phyloP scores from a whole-genome alignment of 2,888 invertebrate genomes.

The Drosophila trichaetosa region DNA sequence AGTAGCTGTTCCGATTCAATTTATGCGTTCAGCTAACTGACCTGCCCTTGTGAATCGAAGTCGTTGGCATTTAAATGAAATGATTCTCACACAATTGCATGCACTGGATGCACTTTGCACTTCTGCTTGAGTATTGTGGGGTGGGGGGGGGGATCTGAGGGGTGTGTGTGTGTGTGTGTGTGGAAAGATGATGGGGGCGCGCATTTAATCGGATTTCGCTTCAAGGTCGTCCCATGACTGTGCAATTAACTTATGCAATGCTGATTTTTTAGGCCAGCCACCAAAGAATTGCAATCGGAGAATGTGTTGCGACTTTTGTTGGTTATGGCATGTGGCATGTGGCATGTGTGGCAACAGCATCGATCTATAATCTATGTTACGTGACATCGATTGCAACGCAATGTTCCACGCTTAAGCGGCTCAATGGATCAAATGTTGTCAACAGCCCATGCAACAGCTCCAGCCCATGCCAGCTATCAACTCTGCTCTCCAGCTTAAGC shows the following conservation, averaged over 20 bases:
- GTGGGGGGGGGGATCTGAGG: background rate
- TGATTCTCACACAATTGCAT: background rate
- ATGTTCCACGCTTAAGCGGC: background rate
- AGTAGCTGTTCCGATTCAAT: constrained; percentile 39
- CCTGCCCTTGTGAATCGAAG: constrained; percentile 45
- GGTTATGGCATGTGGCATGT: background rate
- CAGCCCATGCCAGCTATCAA: background rate
- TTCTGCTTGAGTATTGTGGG: background rate
- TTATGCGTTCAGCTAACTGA: constrained; percentile 62
- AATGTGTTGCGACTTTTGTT: background rate
- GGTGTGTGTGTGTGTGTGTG: too few species aligned
- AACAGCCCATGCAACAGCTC: background rate
- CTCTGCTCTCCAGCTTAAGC: constrained; percentile 5
- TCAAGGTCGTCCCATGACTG: constrained; percentile 22
- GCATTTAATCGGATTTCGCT: constrained; percentile 33
- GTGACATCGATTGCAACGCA: background rate
- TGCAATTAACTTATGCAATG: constrained; percentile 47
- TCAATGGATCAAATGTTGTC: background rate
- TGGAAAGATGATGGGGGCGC: background rate
- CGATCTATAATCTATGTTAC: constrained; percentile 13
- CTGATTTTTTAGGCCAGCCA: background rate
- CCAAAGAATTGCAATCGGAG: constrained; percentile 2
- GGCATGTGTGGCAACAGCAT: background rate
- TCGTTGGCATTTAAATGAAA: background rate
- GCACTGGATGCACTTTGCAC: constrained; percentile 5